These are phyloP conservation scores for Danaus plexippus DNA, from an alignment of 1,140 invertebrate species.

Conservation along the genomic window DNA sequence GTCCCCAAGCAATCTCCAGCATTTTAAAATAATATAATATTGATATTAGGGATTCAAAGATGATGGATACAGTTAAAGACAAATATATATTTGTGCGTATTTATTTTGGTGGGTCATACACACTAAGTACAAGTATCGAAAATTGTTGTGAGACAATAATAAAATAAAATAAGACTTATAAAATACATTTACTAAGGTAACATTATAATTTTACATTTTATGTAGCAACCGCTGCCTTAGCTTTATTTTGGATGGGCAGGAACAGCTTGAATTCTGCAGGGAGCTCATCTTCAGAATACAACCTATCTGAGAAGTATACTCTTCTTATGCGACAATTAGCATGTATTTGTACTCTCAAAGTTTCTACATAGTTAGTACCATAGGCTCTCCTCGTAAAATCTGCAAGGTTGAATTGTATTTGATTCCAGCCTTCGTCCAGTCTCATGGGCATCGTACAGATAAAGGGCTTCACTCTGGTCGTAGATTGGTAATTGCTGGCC, in stretches of 20 bases:
- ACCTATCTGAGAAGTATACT: conserved; percentile 98
- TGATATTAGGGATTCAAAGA: too few species aligned
- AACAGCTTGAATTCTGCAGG: conserved; percentile 99
- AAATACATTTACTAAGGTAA: conserved; percentile 47
- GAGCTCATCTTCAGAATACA: conserved; percentile 99
- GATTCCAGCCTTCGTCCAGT: conserved; percentile 98
- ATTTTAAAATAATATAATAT: too few species aligned
- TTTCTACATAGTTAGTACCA: conserved; percentile 99
- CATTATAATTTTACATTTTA: conserved; percentile 33
- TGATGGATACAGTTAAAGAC: conserved; percentile 2
- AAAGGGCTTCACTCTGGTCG: conserved; percentile 97
- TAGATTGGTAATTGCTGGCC: conserved; percentile 98
- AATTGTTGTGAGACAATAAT: conserved; percentile 30
- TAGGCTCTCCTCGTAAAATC: conserved; percentile 98
- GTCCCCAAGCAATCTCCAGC: too few species aligned
- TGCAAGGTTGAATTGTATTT: conserved; percentile 97
- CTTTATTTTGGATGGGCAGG: conserved; percentile 90
- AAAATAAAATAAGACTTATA: conserved; percentile 43
- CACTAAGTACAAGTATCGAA: conserved; percentile 20
- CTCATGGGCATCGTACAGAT: conserved; percentile 99
- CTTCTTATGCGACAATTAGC: conserved; percentile 98
- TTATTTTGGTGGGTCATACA: conserved; percentile 12
- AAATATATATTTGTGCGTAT: conserved; percentile 9
- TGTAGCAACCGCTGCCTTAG: conserved; percentile 71
- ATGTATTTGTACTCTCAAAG: conserved; percentile 97